Base-by-base conservation (phyloP, 2,888 invertebrate species). In the Panopea generosa region DNA sequence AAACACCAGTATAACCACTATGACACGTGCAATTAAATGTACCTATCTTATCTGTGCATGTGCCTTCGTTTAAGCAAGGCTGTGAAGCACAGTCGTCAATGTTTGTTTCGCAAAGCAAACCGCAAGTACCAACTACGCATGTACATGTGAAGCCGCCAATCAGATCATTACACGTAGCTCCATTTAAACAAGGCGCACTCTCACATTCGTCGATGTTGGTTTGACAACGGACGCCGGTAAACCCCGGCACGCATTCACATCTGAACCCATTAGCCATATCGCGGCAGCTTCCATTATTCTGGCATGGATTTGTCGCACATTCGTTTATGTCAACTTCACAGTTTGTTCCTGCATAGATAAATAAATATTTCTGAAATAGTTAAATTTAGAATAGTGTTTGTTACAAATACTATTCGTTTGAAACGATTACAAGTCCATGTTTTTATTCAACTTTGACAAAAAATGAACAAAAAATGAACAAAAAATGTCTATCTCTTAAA, bases 301-400 rank as follows among this genome's bases (percentile, higher is more conserved):
- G 27, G 61, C 87, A 87, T 6, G 84, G 82, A 26, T 52, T 43
- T 4, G 67, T 38, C 0, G 47, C 38, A 71, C 87, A 87, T 24
- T 85, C 77, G 52, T 84, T 70, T 16, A 86, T 75, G 20, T 82
- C 61, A 14, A 53, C 49, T 22, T 81, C 79, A 62, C 87, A 87
- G 2, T 50, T 45, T 0, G 3, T 4, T 0, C 86, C 87, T 3
- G n/a, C n/a, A n/a, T n/a, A n/a, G n/a, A n/a, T n/a, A n/a, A n/a
- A n/a, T n/a, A n/a, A n/a, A n/a, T n/a, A n/a, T n/a, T n/a, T n/a
- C n/a, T n/a, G n/a, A n/a, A n/a, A n/a, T n/a, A n/a, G n/a, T n/a
- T n/a, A n/a, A n/a, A n/a, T n/a, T n/a, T n/a, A n/a, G n/a, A n/a
- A n/a, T n/a, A n/a, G n/a, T n/a, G n/a, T n/a, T n/a, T n/a, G n/a